Evolutionary conservation across 2,113 vertebrate species (phyloP).

Genomic region (Pollimyrus isidori): DNA sequence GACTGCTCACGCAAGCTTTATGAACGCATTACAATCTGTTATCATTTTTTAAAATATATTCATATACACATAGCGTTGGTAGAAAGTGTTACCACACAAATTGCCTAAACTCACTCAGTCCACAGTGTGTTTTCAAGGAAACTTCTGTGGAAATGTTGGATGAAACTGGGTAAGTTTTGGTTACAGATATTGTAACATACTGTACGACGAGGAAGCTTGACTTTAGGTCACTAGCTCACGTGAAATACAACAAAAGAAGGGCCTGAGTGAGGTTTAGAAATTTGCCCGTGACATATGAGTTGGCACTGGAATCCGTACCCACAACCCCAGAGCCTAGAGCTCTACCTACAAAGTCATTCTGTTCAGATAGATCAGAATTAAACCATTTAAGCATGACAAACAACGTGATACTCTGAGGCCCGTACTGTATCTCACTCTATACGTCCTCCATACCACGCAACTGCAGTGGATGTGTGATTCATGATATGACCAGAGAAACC

Average conservation of each 20-base stretch:
- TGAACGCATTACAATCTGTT: too few relatives aligned
- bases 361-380: not conserved
- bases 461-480: constrained; percentile 45
- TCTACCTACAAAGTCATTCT: not conserved
- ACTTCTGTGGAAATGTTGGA: not conserved
- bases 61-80: not conserved
- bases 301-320: not conserved
- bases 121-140: too few relatives aligned
- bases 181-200: not conserved
- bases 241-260: not conserved
- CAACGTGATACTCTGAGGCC: not conserved
- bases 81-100: not conserved
- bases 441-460: constrained; percentile 19
- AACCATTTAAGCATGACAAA: not conserved
- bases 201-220: not conserved
- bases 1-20: not conserved
- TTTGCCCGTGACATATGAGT: not conserved
- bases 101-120: not conserved
- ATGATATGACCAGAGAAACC: constrained; percentile 52
- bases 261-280: not conserved
- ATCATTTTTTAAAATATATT: too few relatives aligned
- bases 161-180: not conserved
- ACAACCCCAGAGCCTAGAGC: not conserved
- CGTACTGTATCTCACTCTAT: constrained; percentile 20
- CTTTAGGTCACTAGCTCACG: not conserved